Evolutionary conservation across 1,140 invertebrate genomes (phyloP).

Genomic region (Medauroidea extradentata): DNA sequence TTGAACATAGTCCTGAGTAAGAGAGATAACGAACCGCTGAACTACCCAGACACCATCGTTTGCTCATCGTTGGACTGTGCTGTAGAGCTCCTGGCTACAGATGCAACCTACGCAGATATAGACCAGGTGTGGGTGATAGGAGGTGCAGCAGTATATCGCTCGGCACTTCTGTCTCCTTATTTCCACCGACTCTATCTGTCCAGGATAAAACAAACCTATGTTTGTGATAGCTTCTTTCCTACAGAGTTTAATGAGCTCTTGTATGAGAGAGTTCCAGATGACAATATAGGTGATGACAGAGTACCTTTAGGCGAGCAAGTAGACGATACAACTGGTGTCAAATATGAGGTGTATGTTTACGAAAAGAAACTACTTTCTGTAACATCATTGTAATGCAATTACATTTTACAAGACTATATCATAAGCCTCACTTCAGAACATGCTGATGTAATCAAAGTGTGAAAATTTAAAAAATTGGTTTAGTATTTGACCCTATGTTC

Average conservation of each 20-base stretch:
- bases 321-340: background rate
- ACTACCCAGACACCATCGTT: constrained; percentile 10
- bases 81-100: background rate
- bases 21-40: background rate
- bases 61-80: constrained; percentile 9
- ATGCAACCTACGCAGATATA: background rate
- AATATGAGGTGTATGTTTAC: constrained; percentile 2
- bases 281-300: constrained; percentile 1
- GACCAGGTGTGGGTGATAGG: constrained; percentile 17
- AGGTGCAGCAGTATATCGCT: constrained; percentile 9
- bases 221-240: constrained; percentile 16
- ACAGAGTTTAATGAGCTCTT: constrained; percentile 2
- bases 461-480: too few relatives aligned
- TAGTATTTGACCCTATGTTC: too few relatives aligned
- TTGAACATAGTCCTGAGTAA: constrained; percentile 15
- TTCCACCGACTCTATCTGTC: constrained; percentile 18
- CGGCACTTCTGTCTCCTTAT: background rate
- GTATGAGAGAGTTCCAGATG: background rate
- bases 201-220: background rate
- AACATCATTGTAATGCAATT: too few relatives aligned
- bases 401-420: too few relatives aligned
- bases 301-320: background rate
- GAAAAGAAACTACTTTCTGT: too few relatives aligned
- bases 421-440: too few relatives aligned
- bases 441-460: too few relatives aligned